A percentile compares a stretch with the other conserved stretches of the same genome.
Evolutionary conservation across 2,797 vertebrate genomes (phyloP).

Genomic region (Melanogrammus aeglefinus): DNA sequence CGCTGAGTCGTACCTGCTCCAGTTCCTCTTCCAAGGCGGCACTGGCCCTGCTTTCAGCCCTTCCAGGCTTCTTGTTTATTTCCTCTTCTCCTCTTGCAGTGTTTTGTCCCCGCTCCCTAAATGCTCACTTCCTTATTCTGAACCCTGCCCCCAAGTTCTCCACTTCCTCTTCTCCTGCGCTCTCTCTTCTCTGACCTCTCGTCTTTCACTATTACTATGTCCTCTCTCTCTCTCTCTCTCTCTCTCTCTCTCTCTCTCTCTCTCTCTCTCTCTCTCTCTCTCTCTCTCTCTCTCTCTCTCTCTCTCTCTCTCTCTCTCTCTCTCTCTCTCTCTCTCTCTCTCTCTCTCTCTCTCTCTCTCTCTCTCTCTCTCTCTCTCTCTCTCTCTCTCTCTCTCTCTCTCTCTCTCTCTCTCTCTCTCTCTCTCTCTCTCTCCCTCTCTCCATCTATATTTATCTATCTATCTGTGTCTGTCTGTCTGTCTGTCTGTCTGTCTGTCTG

Average conservation of each 20-base stretch:
- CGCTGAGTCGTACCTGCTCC: not conserved
- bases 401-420: not conserved
- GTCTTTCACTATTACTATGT: conserved; percentile 25
- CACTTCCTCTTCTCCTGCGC: not conserved
- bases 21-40: too few relatives aligned
- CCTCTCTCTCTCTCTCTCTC: conserved; percentile 19
- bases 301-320: conserved; percentile 20
- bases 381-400: too few relatives aligned
- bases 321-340: too few relatives aligned
- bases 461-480: not conserved
- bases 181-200: conserved; percentile 1
- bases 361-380: not conserved
- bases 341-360: not conserved
- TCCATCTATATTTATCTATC: not conserved
- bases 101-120: not conserved
- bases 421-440: not conserved
- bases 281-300: not conserved
- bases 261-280: conserved; percentile 30
- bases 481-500: not conserved
- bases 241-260: conserved; percentile 20
- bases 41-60: not conserved
- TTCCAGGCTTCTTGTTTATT: not conserved
- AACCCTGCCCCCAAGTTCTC: not conserved
- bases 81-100: not conserved
- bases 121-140: not conserved